These are phyloP conservation scores for Chymomyza costata DNA, from an alignment of 1,140 invertebrate species.

Conservation along the genomic window DNA sequence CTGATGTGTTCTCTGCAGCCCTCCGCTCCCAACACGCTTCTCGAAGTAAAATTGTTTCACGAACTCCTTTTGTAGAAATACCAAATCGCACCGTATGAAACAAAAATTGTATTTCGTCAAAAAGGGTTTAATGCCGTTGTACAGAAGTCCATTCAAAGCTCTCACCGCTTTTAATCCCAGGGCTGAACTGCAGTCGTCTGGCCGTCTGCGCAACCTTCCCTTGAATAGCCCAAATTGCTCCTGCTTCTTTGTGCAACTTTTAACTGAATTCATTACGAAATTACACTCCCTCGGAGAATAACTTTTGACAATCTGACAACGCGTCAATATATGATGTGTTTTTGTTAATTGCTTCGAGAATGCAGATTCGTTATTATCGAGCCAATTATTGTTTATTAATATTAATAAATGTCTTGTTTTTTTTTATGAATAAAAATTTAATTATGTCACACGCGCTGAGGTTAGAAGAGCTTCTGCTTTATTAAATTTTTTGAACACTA, in stretches of 20 bases:
- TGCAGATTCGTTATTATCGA: too few species aligned
- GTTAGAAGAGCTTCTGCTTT: neutral
- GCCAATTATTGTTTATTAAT: neutral
- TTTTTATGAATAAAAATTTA: neutral
- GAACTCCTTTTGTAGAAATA: constrained; percentile 56
- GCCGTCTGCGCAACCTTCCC: constrained; percentile 44
- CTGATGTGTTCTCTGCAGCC: constrained; percentile 6
- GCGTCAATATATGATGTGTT: neutral
- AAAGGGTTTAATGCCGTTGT: too few species aligned
- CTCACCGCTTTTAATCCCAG: constrained; percentile 3
- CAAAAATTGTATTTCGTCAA: too few species aligned
- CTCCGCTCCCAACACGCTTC: constrained; percentile 62
- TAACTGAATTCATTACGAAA: constrained; percentile 66
- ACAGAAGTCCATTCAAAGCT: constrained; percentile 1
- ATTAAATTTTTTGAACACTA: neutral
- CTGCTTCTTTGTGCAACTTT: constrained; percentile 42
- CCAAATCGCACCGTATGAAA: constrained; percentile 24
- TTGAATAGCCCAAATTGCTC: constrained; percentile 42
- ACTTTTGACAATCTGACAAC: constrained; percentile 21
- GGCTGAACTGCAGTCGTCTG: neutral
- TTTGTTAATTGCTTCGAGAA: too few species aligned
- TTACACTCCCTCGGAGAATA: constrained; percentile 13
- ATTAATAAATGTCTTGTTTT: neutral
- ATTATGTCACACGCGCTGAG: neutral
- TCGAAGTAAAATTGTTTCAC: constrained; percentile 64